Evolutionary conservation across 2,113 vertebrate species (phyloP).

Genomic region (Hippotragus niger): DNA sequence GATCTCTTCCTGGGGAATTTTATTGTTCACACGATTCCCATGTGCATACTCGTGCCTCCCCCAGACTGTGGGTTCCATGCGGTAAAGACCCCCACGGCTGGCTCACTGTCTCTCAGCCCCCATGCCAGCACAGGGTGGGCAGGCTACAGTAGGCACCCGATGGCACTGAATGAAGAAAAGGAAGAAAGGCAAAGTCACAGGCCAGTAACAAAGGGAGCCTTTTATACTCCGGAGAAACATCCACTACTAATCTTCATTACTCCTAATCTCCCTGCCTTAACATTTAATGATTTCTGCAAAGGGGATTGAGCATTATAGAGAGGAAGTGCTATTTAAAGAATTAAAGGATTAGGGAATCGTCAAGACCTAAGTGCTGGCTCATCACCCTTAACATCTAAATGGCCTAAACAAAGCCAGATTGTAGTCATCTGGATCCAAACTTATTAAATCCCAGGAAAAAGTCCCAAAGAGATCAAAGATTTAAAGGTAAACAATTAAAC

Average conservation of each 20-base stretch:
- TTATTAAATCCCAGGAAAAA: background rate
- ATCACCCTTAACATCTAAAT: background rate
- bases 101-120: background rate
- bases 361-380: background rate
- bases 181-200: background rate
- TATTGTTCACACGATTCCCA: accelerated
- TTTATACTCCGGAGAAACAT: accelerated
- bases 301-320: background rate
- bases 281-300: background rate
- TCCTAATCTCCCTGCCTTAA: background rate
- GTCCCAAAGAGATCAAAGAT: background rate
- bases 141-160: background rate
- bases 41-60: accelerated
- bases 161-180: background rate
- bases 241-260: background rate
- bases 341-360: background rate
- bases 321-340: background rate
- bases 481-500: background rate
- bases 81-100: background rate
- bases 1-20: background rate
- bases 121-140: background rate
- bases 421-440: background rate
- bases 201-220: background rate
- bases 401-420: background rate
- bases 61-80: accelerated